A percentile compares a stretch with the other conserved stretches of the same genome.
Conservation (phyloP, 92 coral and sea anemone genomes). For the Parazoanthus atlanticus region DNA sequence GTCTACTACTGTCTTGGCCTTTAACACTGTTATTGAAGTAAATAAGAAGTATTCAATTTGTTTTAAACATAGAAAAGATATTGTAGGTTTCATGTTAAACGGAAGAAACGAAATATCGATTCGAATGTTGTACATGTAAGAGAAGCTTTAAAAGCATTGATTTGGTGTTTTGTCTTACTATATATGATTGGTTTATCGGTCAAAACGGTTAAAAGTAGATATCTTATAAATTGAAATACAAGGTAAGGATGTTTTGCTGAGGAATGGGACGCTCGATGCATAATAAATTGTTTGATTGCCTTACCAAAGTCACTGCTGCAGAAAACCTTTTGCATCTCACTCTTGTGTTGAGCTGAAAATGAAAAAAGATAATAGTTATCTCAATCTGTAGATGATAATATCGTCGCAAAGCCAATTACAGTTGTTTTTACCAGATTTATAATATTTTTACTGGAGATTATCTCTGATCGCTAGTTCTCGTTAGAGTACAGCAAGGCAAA, state of each 20-base stretch:
- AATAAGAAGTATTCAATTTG: not conserved
- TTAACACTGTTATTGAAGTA: not conserved
- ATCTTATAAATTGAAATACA: too few relatives aligned
- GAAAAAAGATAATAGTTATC: not conserved
- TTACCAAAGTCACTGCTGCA: slow-evolving; percentile 49
- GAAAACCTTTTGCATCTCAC: slow-evolving; percentile 35
- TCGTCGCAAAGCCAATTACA: not conserved
- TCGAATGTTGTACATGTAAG: not conserved
- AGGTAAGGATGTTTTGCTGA: too few relatives aligned
- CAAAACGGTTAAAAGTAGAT: not conserved
- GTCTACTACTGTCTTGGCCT: slow-evolving; percentile 21
- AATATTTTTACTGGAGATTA: too few relatives aligned
- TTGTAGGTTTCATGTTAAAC: not conserved
- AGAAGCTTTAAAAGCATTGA: not conserved
- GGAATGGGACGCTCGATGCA: too few relatives aligned
- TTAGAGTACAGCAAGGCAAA: too few relatives aligned
- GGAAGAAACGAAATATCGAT: not conserved
- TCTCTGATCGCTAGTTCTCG: too few relatives aligned
- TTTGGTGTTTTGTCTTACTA: too few relatives aligned
- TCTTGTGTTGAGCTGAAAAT: slow-evolving; percentile 30
- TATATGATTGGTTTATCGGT: not conserved
- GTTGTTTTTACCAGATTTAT: too few relatives aligned
- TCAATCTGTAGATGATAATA: too few relatives aligned
- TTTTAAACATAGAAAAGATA: not conserved
- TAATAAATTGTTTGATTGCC: not conserved